phyloP scores from a whole-genome alignment of 1,140 invertebrate genomes.

The Prorops nasuta region DNA sequence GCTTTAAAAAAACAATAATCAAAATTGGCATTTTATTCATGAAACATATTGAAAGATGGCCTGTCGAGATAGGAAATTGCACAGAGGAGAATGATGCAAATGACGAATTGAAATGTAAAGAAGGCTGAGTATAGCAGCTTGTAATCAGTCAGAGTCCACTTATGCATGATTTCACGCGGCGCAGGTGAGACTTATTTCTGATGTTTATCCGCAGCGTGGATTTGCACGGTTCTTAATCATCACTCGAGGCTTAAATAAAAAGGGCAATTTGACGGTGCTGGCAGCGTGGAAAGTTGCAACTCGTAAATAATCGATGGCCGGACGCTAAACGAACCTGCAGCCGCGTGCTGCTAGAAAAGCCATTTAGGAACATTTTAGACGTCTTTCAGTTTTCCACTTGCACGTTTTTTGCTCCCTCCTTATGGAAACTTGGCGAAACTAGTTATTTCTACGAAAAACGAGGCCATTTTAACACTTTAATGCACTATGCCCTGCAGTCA shows the following conservation, averaged over 20 bases:
- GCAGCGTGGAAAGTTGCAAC: constrained; percentile 1
- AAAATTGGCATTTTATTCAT: too few relatives aligned
- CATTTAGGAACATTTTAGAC: constrained; percentile 6
- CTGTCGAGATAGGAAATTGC: too few relatives aligned
- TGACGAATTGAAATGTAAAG: too few relatives aligned
- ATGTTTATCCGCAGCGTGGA: constrained; percentile 11
- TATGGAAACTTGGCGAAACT: not conserved
- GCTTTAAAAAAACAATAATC: too few relatives aligned
- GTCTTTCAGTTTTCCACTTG: constrained; percentile 13
- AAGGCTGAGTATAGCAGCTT: too few relatives aligned
- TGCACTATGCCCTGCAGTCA: too few relatives aligned
- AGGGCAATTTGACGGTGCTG: constrained; percentile 17
- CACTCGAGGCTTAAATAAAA: constrained; percentile 14
- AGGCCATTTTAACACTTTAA: constrained; percentile 19
- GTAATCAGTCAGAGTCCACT: too few relatives aligned
- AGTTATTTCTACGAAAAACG: constrained; percentile 17
- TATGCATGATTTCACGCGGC: too few relatives aligned
- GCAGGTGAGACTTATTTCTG: too few relatives aligned
- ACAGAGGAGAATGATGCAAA: too few relatives aligned
- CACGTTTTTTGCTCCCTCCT: constrained; percentile 14
- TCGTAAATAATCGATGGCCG: constrained; percentile 11
- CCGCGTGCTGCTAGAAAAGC: constrained; percentile 1
- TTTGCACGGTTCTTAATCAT: constrained; percentile 13
- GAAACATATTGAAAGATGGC: too few relatives aligned
- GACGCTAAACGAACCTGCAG: constrained; percentile 3